These are phyloP conservation scores for Saccopteryx leptura DNA, from an alignment of 2,113 vertebrate genomes.

Conservation along the genomic window DNA sequence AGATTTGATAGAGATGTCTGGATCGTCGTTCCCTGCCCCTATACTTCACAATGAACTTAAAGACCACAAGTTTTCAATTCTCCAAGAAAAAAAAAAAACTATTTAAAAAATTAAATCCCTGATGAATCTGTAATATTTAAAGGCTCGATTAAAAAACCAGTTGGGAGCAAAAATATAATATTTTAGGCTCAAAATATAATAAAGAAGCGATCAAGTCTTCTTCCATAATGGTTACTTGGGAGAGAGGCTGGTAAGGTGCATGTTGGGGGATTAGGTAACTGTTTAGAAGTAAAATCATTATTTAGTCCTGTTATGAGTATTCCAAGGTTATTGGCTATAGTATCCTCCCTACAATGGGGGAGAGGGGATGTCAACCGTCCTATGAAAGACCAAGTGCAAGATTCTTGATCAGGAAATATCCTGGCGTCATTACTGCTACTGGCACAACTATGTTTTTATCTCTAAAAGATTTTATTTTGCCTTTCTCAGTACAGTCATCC, in stretches of 20 bases:
- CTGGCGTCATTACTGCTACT: background rate
- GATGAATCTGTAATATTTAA: background rate
- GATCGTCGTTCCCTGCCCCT: background rate
- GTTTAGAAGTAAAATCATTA: background rate
- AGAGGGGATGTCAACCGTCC: background rate
- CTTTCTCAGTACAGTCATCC: background rate
- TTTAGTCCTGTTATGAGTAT: background rate
- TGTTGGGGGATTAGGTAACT: background rate
- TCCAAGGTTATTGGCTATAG: background rate
- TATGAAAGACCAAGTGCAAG: background rate
- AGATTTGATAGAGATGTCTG: conserved; percentile 1
- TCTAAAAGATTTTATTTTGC: background rate
- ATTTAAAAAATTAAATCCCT: background rate
- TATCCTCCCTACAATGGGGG: background rate
- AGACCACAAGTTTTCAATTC: background rate
- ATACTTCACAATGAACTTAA: background rate
- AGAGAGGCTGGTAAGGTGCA: background rate
- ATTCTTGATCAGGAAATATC: background rate
- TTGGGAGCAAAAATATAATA: background rate
- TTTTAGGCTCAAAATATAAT: background rate
- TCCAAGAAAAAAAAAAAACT: background rate
- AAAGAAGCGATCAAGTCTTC: background rate
- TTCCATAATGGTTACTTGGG: background rate
- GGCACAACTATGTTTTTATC: background rate
- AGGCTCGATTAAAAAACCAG: background rate